These are phyloP conservation scores for Thysanoteuthis rhombus DNA, from an alignment of 2,888 invertebrate species.

Conservation along the genomic window DNA sequence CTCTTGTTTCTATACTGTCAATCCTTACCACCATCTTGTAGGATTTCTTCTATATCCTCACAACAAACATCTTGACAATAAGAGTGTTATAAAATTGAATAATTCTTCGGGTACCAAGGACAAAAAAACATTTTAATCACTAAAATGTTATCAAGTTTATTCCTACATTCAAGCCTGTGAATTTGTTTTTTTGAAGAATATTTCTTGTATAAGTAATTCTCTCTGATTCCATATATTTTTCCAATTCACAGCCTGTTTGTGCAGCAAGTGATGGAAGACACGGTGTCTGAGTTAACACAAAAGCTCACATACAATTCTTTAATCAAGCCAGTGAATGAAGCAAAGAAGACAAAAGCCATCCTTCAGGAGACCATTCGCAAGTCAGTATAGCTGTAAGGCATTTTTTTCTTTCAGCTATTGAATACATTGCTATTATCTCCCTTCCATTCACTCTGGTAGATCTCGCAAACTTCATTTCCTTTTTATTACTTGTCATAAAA, in stretches of 20 bases:
- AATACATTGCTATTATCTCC: neutral
- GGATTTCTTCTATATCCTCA: too few species aligned
- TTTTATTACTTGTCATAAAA: neutral
- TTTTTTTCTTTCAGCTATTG: neutral
- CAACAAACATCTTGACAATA: neutral
- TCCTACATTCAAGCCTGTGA: neutral
- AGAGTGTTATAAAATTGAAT: neutral
- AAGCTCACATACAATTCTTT: constrained; percentile 59
- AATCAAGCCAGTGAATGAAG: constrained; percentile 55
- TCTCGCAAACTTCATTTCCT: neutral
- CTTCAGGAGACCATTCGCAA: constrained; percentile 64
- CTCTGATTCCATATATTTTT: neutral
- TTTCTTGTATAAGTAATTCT: neutral
- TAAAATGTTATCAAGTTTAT: neutral
- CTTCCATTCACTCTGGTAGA: neutral
- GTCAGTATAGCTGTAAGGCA: constrained; percentile 47
- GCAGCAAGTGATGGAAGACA: constrained; percentile 60
- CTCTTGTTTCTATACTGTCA: too few species aligned
- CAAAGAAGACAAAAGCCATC: constrained; percentile 61
- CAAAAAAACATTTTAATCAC: neutral
- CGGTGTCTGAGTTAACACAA: constrained; percentile 61
- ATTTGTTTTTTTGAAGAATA: neutral
- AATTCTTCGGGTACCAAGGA: neutral
- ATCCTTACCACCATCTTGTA: too few species aligned
- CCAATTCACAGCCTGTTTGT: constrained; percentile 58